Conservation (phyloP, 2,113 vertebrate genomes). For the Microcebus tavaratra region DNA sequence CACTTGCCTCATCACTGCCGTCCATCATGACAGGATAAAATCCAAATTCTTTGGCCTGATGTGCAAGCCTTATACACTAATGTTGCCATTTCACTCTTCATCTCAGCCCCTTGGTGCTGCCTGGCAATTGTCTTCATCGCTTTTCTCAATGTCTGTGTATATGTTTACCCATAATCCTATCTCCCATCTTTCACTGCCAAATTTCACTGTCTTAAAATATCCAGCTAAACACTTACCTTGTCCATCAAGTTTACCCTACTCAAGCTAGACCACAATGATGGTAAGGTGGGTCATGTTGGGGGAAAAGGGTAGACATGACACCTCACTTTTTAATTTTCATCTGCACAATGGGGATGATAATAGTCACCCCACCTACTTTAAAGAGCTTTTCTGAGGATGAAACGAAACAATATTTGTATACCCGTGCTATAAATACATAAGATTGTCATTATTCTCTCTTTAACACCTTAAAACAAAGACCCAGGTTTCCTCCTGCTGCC, state of each 20-base stretch:
- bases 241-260: neutral
- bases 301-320: neutral
- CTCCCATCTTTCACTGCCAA: neutral
- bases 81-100: neutral
- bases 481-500: neutral
- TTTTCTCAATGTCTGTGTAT: neutral
- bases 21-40: neutral
- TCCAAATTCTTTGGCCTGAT: neutral
- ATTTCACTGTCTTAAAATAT: neutral
- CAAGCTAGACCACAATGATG: neutral
- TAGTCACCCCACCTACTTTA: neutral
- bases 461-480: neutral
- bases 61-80: neutral
- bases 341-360: neutral
- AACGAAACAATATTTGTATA: neutral
- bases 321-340: neutral
- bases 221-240: neutral
- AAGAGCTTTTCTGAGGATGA: neutral
- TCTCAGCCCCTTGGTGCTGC: neutral
- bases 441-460: neutral
- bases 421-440: neutral
- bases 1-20: neutral
- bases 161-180: neutral
- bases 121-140: neutral
- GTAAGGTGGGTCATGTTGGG: neutral